Conservation (phyloP, 2,113 vertebrate genomes). For the Muscicapa adusta region DNA sequence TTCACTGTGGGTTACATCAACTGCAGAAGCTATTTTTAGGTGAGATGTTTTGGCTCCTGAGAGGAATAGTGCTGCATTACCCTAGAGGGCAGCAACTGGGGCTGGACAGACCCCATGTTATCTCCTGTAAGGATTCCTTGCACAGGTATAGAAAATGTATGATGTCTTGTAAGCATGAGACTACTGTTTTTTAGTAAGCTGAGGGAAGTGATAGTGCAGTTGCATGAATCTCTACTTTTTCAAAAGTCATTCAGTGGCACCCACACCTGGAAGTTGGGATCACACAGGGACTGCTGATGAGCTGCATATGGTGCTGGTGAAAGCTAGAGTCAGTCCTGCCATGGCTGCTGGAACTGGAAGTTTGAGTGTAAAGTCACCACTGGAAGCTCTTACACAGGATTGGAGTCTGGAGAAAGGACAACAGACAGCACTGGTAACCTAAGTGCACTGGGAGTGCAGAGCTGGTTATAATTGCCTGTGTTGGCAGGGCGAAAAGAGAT, state of each 20-base stretch:
- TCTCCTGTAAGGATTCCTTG: neutral
- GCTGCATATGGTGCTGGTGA: neutral
- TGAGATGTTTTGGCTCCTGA: neutral
- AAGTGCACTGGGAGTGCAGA: neutral
- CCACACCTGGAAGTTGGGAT: neutral
- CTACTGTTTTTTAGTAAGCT: neutral
- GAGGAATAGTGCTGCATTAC: neutral
- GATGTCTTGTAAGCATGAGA: neutral
- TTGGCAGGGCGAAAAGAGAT: neutral
- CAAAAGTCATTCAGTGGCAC: neutral
- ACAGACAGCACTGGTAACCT: neutral
- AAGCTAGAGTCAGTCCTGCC: neutral
- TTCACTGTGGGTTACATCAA: neutral
- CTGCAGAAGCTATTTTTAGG: neutral
- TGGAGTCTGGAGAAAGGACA: neutral
- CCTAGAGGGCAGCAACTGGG: neutral
- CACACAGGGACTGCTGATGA: neutral
- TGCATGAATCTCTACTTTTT: neutral
- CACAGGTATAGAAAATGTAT: fast-evolving
- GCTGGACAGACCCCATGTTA: neutral
- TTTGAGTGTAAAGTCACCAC: neutral
- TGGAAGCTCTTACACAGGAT: neutral
- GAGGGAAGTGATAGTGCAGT: neutral
- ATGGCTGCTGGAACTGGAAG: neutral
- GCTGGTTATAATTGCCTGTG: neutral